These are phyloP conservation scores for Drosophila atripex DNA, from an alignment of 2,888 invertebrate genomes.

Conservation along the genomic window DNA sequence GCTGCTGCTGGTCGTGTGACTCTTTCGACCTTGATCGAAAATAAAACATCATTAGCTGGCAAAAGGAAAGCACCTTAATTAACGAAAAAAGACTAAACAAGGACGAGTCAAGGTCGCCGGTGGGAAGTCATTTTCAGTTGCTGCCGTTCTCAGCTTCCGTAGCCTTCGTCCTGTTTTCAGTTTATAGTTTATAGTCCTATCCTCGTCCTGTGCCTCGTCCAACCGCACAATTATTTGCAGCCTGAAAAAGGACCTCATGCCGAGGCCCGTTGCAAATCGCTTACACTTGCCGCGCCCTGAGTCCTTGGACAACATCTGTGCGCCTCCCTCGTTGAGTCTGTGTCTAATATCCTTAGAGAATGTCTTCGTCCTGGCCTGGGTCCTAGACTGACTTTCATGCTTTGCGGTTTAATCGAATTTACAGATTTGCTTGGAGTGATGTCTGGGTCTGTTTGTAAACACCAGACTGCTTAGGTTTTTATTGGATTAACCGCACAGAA, in stretches of 20 bases:
- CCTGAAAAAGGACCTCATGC: constrained; percentile 26
- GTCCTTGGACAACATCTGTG: constrained; percentile 44
- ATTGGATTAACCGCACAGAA: constrained; percentile 69
- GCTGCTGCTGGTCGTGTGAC: constrained; percentile 69
- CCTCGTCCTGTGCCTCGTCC: constrained; percentile 19
- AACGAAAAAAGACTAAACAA: constrained; percentile 30
- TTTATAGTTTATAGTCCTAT: constrained; percentile 10
- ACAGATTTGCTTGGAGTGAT: constrained; percentile 60
- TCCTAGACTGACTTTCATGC: constrained; percentile 60
- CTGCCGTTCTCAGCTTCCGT: constrained; percentile 72
- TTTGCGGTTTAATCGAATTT: constrained; percentile 80
- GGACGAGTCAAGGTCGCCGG: constrained; percentile 37
- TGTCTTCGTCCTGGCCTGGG: constrained; percentile 1
- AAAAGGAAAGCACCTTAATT: constrained; percentile 45
- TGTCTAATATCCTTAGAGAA: constrained; percentile 42
- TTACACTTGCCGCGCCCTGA: constrained; percentile 59
- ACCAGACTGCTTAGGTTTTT: constrained; percentile 59
- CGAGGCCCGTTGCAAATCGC: constrained; percentile 63
- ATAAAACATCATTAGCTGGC: constrained; percentile 25
- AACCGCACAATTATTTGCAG: constrained; percentile 73
- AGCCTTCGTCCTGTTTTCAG: constrained; percentile 20
- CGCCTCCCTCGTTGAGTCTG: constrained; percentile 14
- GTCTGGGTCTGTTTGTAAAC: constrained; percentile 70
- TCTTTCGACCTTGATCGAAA: constrained; percentile 48
- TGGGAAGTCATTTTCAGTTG: constrained; percentile 68